These are phyloP conservation scores for Spheniscus humboldti DNA, from an alignment of 2,797 vertebrate species.

Conservation along the genomic window DNA sequence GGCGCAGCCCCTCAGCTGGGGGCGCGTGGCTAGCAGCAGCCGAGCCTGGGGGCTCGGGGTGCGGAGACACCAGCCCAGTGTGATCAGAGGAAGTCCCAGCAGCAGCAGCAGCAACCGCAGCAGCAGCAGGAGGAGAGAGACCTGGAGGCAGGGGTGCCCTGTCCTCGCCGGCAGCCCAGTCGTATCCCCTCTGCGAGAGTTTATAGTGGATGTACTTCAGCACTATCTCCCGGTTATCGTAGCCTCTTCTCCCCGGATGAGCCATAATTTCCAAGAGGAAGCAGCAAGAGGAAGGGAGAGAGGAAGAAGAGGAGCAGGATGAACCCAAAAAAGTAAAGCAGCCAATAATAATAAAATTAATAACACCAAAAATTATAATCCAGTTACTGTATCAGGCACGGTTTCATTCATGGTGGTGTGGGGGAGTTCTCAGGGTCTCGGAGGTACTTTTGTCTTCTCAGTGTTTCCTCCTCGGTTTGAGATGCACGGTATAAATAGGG, in stretches of 20 bases:
- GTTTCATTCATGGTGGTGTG: conserved; percentile 75
- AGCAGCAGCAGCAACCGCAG: conserved; percentile 46
- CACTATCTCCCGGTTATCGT: conserved; percentile 89
- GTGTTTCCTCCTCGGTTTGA: conserved; percentile 68
- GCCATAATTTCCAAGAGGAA: conserved; percentile 74
- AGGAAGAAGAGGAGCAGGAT: conserved; percentile 64
- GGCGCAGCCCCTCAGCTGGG: conserved; percentile 41
- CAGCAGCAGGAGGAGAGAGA: conserved; percentile 45
- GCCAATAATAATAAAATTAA: conserved; percentile 60
- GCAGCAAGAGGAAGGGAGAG: conserved; percentile 54
- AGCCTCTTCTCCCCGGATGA: conserved; percentile 77
- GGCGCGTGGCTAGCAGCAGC: conserved; percentile 56
- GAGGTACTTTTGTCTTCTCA: conserved; percentile 72
- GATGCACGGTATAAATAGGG: conserved; percentile 69
- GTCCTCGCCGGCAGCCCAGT: conserved; percentile 79
- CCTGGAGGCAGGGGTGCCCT: conserved; percentile 20
- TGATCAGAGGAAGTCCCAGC: conserved; percentile 65
- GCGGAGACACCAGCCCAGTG: conserved; percentile 46
- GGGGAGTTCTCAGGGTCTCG: conserved; percentile 71
- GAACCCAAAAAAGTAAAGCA: conserved; percentile 61
- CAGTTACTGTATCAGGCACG: conserved; percentile 71
- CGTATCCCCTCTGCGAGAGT: conserved; percentile 90
- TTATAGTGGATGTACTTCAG: conserved; percentile 95
- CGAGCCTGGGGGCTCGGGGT: conserved; percentile 52
- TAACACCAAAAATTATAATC: conserved; percentile 71